Percentiles rank a stretch among this genome's conserved stretches.
Evolutionary conservation across 2,113 vertebrate genomes (phyloP).

Genomic region (Rhizomys pruinosus): DNA sequence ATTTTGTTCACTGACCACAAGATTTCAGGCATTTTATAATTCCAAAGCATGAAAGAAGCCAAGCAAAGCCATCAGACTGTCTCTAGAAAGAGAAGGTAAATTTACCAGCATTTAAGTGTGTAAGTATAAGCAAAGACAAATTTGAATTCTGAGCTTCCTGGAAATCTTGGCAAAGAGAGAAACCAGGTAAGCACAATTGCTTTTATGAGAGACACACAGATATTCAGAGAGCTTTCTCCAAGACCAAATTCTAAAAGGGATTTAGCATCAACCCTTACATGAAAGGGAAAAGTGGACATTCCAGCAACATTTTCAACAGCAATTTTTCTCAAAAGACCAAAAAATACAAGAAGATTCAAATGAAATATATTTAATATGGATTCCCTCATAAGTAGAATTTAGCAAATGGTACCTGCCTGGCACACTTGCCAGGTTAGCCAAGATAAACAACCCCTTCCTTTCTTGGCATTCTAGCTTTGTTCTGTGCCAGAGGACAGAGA

Average conservation of each 20-base stretch:
- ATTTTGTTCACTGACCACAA: neutral
- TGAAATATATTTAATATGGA: neutral
- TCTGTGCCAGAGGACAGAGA: neutral
- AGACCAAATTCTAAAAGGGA: conserved; percentile 17
- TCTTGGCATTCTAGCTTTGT: neutral
- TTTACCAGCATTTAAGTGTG: neutral
- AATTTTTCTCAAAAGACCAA: neutral
- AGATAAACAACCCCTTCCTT: neutral
- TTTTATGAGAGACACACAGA: conserved; percentile 4
- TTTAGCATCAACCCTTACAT: neutral
- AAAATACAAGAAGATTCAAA: neutral
- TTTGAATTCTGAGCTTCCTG: conserved; percentile 52
- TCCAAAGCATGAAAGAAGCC: neutral
- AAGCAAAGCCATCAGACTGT: neutral
- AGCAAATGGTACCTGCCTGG: neutral
- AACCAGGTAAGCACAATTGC: neutral
- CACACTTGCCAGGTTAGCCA: neutral
- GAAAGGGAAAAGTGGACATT: neutral
- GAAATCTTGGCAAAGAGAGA: conserved; percentile 29
- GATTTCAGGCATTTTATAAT: conserved; percentile 24
- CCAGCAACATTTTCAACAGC: neutral
- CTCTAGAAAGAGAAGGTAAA: conserved; percentile 24
- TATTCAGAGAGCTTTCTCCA: neutral
- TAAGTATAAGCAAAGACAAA: neutral
- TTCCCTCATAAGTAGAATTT: neutral